Evolutionary conservation across 2,888 invertebrate species (phyloP).

Genomic region (Seira musarum): DNA sequence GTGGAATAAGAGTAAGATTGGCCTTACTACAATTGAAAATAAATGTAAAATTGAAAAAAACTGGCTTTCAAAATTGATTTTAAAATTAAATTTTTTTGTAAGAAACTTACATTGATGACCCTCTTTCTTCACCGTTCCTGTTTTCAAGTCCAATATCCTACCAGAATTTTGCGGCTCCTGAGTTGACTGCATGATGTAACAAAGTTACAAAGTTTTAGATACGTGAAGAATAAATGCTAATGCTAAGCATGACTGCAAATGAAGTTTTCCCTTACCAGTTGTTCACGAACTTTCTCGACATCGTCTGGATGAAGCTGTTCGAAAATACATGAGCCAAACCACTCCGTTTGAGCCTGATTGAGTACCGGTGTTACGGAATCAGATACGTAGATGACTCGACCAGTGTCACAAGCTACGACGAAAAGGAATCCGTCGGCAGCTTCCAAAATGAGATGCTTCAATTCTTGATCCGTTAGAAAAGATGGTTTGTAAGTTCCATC

Average conservation of each 20-base stretch:
- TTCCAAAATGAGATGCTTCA: conserved; percentile 98
- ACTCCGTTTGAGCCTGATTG: conserved; percentile 95
- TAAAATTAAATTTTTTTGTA: conserved; percentile 1
- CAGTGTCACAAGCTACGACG: conserved; percentile 97
- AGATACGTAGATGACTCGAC: conserved; percentile 97
- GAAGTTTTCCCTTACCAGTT: no score
- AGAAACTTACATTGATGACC: conserved; percentile 92
- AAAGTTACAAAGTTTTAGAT: conserved; percentile 81
- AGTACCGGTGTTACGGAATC: conserved; percentile 98
- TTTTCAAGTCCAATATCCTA: conserved; percentile 96
- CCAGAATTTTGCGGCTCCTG: conserved; percentile 97
- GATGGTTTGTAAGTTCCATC: conserved; percentile 99
- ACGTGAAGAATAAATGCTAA: background rate
- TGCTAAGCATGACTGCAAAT: background rate
- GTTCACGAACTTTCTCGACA: conserved; percentile 85
- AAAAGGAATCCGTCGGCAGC: conserved; percentile 99
- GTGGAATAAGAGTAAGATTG: conserved; percentile 12
- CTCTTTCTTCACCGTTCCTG: conserved; percentile 99
- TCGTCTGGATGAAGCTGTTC: conserved; percentile 99
- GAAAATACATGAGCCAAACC: conserved; percentile 96
- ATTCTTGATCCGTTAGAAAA: conserved; percentile 98
- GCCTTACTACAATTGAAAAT: no score
- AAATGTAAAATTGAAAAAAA: no score
- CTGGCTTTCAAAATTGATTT: no score
- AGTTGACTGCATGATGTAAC: no score